Evolutionary conservation across 2,797 vertebrate genomes (phyloP), one percentile per base, ranked within the genome.

Genomic region (Chloroceryle amazona): DNA sequence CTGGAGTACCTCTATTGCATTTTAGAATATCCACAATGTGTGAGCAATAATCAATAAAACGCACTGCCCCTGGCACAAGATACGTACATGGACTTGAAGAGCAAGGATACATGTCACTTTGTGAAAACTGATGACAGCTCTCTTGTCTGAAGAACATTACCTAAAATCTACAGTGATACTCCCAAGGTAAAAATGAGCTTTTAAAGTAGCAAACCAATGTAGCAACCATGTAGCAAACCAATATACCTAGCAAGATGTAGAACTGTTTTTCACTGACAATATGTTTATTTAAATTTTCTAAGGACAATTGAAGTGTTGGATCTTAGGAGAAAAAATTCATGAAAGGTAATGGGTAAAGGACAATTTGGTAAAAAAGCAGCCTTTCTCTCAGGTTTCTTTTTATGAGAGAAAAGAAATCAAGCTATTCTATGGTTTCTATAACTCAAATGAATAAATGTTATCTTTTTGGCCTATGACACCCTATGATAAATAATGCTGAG

Each of bases 211-310:
- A 13, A 39, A 39, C 39, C 39, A 39, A 39, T 39, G 39, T 39
- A 39, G 39, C 39, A 39, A 21, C 4, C 10, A 18, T 39, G 11
- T 42, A 60, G n/a, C 13, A 8, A 67, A 26, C 13, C 16, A 54
- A 25, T 61, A 31, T 60, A 52, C 6, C 17, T 33, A 67, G 33
- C 28, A 80, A 90, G 42, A 47, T 20, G 20, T 4, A 85, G 58
- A 82, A 44, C 7, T 58, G 10, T 23, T 88, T 76, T 80, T 65
- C 33, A 29, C 47, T 46, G 68, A n/a, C 0, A 3, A 86, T 49
- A 68, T 37, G 41, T 46, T 71, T 75, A 55, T 60, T 96, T 39
- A 78, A 39, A 84, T 70, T 91, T 81, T 47, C 82, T 15, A 74
- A 6, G 37, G 31, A 70, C 17, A 86, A 33, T 6, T 55, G 42